Base-by-base conservation (phyloP, 2,888 invertebrate species). In the Eupithecia dodoneata region DNA sequence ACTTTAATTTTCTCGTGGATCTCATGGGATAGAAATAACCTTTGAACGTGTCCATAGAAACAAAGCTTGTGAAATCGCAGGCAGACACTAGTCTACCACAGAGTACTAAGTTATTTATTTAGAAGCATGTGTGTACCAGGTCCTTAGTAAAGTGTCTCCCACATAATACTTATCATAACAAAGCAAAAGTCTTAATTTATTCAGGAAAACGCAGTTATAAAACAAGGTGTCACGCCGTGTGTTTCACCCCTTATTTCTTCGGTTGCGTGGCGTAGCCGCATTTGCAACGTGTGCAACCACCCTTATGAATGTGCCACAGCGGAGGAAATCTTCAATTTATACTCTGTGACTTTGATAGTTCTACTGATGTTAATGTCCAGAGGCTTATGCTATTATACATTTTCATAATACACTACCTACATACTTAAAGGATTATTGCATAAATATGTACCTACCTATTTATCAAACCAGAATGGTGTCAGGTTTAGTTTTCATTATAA, bases 201-300 rank as follows among this genome's bases (percentile, higher is more conserved):
- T 79, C 81, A 81, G 80, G 76, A 81, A 81, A 76, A 76, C 75
- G 79, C 78, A 75, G 81, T 85, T 83, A 85, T 82, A 84, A 83
- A 83, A 81, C 84, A 82, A 79, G 82, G 83, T 81, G 82, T 81
- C 82, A 84, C 81, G 79, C 80, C 83, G 78, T 81, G 77, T 79
- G 78, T 80, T 73, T 44, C 74, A 76, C 79, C 76, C 81, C 78
- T 80, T 79, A 81, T 76, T 55, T 72, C 75, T 15, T 42, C 74
- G 78, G 81, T 83, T 78, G 80, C 78, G 82, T 89, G 79, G 87
- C 88, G 88, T 89, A 88, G 75, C 69, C 76, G 84, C 86, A 88
- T 88, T 88, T 84, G 83, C 82, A 79, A 79, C 71, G 78, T 81
- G 82, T 83, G 81, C 81, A 79, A 81, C 74, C 82, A 79, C 82